These are phyloP conservation scores for Ischnura elegans DNA, from an alignment of 2,888 invertebrate species.

Conservation along the genomic window DNA sequence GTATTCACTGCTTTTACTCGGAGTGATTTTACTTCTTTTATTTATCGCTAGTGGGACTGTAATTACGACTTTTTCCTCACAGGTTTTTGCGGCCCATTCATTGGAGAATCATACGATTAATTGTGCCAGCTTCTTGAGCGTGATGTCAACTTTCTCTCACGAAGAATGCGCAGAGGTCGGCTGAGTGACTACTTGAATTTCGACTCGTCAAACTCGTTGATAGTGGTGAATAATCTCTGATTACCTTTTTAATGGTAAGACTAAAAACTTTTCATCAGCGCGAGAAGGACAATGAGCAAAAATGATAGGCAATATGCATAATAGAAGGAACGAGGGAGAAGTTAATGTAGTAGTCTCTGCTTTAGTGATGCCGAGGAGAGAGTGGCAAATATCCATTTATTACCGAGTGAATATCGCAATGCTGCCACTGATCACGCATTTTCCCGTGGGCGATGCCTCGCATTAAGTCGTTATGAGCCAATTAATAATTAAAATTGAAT, in stretches of 20 bases:
- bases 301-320: too few relatives aligned
- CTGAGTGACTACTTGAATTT: neutral
- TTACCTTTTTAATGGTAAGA: neutral
- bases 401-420: too few relatives aligned
- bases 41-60: neutral
- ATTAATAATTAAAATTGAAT: too few relatives aligned
- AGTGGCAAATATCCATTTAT: too few relatives aligned
- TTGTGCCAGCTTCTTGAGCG: neutral
- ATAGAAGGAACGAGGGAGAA: too few relatives aligned
- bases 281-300: too few relatives aligned
- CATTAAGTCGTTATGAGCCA: too few relatives aligned
- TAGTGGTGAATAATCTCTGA: neutral
- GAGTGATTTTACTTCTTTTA: neutral
- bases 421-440: too few relatives aligned
- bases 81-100: neutral
- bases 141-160: neutral
- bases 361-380: too few relatives aligned
- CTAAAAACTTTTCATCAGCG: too few relatives aligned
- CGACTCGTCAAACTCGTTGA: neutral
- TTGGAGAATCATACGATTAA: neutral
- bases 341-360: too few relatives aligned
- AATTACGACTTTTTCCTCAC: neutral
- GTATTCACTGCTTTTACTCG: neutral
- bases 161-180: neutral
- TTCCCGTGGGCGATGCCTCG: too few relatives aligned